These are phyloP conservation scores for Neotragus moschatus DNA, from an alignment of 2,113 vertebrate species.

Conservation along the genomic window DNA sequence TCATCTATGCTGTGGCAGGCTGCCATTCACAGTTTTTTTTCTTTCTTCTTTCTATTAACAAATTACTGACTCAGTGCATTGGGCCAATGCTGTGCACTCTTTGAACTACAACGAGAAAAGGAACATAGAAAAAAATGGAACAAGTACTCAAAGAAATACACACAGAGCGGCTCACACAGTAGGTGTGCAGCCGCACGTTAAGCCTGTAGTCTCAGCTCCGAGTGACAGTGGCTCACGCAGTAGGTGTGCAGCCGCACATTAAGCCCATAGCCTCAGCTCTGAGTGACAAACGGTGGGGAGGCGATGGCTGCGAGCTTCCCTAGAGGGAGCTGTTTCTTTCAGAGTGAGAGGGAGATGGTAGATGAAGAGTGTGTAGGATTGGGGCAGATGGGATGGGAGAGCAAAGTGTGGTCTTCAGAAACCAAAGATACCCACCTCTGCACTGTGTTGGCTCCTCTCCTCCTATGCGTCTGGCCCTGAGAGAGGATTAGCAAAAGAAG, in stretches of 20 bases:
- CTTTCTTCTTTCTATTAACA: not conserved
- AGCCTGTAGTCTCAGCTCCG: not conserved
- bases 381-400: not conserved
- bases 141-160: not conserved
- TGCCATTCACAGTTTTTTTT: not conserved
- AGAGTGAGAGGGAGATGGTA: not conserved
- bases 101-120: not conserved
- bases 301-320: not conserved
- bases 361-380: not conserved
- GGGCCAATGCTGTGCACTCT: not conserved
- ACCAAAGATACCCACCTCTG: not conserved
- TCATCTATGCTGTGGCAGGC: accelerated
- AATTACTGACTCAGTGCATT: not conserved
- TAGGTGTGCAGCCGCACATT: too few species aligned
- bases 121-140: not conserved
- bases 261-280: too few species aligned
- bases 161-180: not conserved
- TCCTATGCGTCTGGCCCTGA: not conserved
- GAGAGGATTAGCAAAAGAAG: not conserved
- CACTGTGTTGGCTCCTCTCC: not conserved
- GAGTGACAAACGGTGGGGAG: not conserved
- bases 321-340: not conserved
- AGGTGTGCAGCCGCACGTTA: not conserved
- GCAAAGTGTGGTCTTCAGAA: not conserved
- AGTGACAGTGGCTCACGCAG: too few species aligned